A percentile compares a stretch with the other conserved stretches of the same genome.
phyloP scores from a whole-genome alignment of 30 jellyfish, hydroid and myxozoan species.

The Cassiopea andromeda region DNA sequence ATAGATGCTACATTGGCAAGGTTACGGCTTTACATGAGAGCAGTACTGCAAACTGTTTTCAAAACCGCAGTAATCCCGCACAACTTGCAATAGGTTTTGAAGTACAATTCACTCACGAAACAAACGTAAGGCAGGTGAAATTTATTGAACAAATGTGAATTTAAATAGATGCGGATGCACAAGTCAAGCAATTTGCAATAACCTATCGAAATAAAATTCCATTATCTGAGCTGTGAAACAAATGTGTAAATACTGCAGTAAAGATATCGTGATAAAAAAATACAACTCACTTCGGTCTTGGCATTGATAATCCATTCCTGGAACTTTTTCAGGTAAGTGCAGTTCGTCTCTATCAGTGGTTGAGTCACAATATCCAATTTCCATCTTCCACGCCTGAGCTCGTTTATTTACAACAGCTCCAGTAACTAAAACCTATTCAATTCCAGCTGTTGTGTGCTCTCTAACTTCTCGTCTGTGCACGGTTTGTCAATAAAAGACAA shows the following conservation, averaged over 20 bases:
- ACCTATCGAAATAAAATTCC: no score
- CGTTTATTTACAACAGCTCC: conserved; percentile 2
- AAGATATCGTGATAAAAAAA: neutral
- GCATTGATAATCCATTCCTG: conserved; percentile 59
- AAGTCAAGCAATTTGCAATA: no score
- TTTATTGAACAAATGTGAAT: no score
- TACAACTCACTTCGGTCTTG: conserved; percentile 11
- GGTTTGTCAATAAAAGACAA: neutral
- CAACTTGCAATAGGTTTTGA: no score
- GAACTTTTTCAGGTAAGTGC: conserved; percentile 71
- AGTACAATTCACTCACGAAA: no score
- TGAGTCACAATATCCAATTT: conserved; percentile 63
- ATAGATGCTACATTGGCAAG: no score
- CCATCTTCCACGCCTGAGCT: conserved; percentile 17
- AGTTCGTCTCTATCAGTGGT: conserved; percentile 72
- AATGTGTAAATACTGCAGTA: neutral
- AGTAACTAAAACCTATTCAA: neutral
- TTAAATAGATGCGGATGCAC: no score
- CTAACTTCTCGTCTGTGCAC: neutral
- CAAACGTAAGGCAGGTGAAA: no score
- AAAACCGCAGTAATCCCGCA: no score
- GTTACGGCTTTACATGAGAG: no score
- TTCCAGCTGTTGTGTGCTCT: neutral
- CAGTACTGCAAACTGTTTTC: no score
- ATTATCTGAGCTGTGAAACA: neutral